Evolutionary conservation across 2,888 invertebrate species (phyloP), one percentile per base, ranked within the genome.

Genomic region (Calameuta filiformis): DNA sequence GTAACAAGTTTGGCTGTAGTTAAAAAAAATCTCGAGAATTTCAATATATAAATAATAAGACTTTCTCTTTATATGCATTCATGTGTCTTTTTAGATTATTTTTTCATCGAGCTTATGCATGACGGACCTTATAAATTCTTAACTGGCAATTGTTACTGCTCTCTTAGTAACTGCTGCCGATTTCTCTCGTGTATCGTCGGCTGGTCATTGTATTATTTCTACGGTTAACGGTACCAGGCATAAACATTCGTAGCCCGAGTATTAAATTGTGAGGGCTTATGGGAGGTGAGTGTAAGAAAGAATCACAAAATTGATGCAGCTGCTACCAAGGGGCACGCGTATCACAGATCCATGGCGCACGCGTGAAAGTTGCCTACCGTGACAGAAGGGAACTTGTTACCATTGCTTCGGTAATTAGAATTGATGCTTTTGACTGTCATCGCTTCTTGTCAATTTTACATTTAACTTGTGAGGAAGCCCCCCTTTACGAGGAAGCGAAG

Each of bases 371-470:
- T 79, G 77, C 73, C 73, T 34, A 23, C 23, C 56, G 56, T 56
- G 56, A 56, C 56, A 56, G 23, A 15, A 56, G 23, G 56, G 56
- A 56, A 56, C 56, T 56, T 23, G 56, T 23, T 56, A 56, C 56
- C 56, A 56, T 56, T 56, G 56, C 56, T 56, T 23, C 56, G 81
- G 85, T 87, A 87, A 86, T 87, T 86, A 85, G 84, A 87, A 88
- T 87, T 87, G 87, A 88, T 85, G 84, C 85, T 83, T 81, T 77
- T 84, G 85, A 83, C 85, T 82, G 83, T 88, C 87, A 84, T 83
- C 79, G 56, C 56, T 56, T 56, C 23, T 56, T 56, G 56, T 56
- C 23, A 56, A 56, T 56, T 56, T 23, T 56, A 56, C 56, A 56
- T 23, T 56, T 56, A 56, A 6, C 56, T 23, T 23, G 6, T 0